Evolutionary conservation across 2,113 vertebrate genomes (phyloP), one percentile per base, ranked within the genome.

Genomic region (Macquaria ambigua): DNA sequence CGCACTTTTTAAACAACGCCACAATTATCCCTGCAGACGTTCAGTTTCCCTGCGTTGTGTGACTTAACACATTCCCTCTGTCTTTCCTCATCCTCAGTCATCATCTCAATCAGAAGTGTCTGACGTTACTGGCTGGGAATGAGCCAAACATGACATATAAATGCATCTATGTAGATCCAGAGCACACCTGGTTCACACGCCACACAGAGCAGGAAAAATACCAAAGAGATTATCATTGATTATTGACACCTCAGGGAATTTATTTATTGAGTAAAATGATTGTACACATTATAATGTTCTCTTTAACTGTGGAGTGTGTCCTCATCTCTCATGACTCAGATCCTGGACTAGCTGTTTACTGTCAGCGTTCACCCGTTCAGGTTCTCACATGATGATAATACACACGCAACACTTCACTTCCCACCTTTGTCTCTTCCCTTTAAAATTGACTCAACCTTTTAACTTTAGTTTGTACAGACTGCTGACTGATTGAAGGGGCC

Each of bases 111-210:
- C 86, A 84, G 81, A 69, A 82, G 62, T 46, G 78, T 43, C 39
- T 90, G 88, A 93, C 87, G 68, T 87, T 84, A 90, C 21, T 7
- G 63, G 31, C 86, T 90, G 87, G 87, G 79, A 90, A 82, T 68
- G 43, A 52, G 75, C 87, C 88, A 89, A 55, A 69, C 59, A 41
- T 74, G 80, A 86, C 75, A 31, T 43, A 50, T 18, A 18, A 9
- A 5, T 6, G 2, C 16, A 68, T 82, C 11, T 62, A 56, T 74
- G 64, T 46, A 23, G 52, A 68, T 21, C 6, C 18, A 10, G 9
- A 64, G 25, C 71, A 82, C 67, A 64, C 74, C 81, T 76, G 74
- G 43, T 75, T 82, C 2, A 25, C 25, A 66, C 11, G 8, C 53
- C 14, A 58, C 39, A 58, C 14, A 11, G 23, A 74, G 41, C 59